Base-by-base conservation (phyloP, 2,113 vertebrate genomes). In the Myotis brandtii region DNA sequence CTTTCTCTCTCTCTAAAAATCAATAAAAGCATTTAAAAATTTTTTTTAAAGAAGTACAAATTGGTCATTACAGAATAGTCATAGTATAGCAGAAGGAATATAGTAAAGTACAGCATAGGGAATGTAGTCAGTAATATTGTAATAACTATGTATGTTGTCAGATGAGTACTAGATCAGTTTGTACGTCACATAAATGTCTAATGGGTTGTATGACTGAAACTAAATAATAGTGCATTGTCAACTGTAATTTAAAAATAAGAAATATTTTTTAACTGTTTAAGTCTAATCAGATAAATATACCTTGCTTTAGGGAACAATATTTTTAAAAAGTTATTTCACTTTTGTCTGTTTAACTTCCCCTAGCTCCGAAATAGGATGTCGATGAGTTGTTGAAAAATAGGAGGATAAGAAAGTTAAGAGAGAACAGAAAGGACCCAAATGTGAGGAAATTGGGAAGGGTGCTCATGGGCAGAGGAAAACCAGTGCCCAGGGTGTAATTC, bases 311-410 rank as follows among this genome's bases (percentile, higher is more conserved):
- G 46, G 9, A 20, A n/a, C 17, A 77, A 50, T 20, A 50, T 50
- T 75, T 75, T 75, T 30, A 32, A 30, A 48, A 48, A 32, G 46
- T 76, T 76, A 30, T 18, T 76, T 32, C 16, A n/a, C 27, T 32
- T 50, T 76, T 50, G 11, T 66, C 52, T 86, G 64, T 67, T 95
- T 92, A 85, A 94, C 32, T 59, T 95, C 64, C 54, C 46, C 32
- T 46, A 7, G 48, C 62, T 96, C 86, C 73, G 48, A 96, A 93
- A 59, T 70, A 37, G 67, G 73, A 89, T 18, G 37, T 37, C 13
- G 52, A 34, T n/a, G 43, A 48, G 32, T 81, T 87, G 17, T 18
- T 48, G 59, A 96, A 73, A 93, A 87, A 79, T 13, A 62, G 48
- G 7, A 34, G 12, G 48, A 18, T 23, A 85, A 21, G n/a, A 37